Base-by-base conservation (phyloP, 2,888 invertebrate genomes). In the Cataglyphis rosenhaueri region DNA sequence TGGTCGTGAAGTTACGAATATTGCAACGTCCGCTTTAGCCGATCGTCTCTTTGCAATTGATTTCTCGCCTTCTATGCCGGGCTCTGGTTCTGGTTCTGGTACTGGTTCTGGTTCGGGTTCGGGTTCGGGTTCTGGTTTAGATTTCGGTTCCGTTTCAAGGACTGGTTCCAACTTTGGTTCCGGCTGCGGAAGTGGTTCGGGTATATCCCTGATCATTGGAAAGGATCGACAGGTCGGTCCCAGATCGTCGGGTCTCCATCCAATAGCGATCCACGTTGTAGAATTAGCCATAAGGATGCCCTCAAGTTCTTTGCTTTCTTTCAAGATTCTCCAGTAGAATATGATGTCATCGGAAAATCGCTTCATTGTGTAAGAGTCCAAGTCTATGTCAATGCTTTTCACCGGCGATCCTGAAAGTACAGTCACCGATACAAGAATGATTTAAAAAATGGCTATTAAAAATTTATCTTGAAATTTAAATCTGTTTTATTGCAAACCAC, bases 221-320 rank as follows among this genome's bases (percentile, higher is more conserved):
- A 98, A 98, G 90, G 97, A 97, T 91, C 97, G 97, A 93, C 98
- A 98, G 75, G 96, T 95, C 29, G 97, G 96, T 0, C 97, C 97
- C 79, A 98, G 92, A 12, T 96, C 96, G 59, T 95, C 96, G 0
- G 99, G 98, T 79, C 99, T 96, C 99, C 99, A 99, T n/a, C 99
- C 99, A 8, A 99, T 90, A 9, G 97, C 98, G 94, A 94, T 90
- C 95, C 94, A 99, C 18, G 98, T 97, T 0, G 97, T 97, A 1
- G 98, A 97, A 89, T 98, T 98, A n/a, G 97, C 98, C 68, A 97
- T 96, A 95, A 99, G 96, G 0, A 98, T 96, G 35, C 98, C 96
- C 94, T 99, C 99, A 38, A 99, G 95, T 95, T 99, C 99, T n/a
- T 96, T 96, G 48, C 97, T 96, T 84, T 98, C 97, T 91, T 97